These are phyloP conservation scores for Esperia sulphurella DNA, from an alignment of 2,888 invertebrate genomes.

Conservation along the genomic window DNA sequence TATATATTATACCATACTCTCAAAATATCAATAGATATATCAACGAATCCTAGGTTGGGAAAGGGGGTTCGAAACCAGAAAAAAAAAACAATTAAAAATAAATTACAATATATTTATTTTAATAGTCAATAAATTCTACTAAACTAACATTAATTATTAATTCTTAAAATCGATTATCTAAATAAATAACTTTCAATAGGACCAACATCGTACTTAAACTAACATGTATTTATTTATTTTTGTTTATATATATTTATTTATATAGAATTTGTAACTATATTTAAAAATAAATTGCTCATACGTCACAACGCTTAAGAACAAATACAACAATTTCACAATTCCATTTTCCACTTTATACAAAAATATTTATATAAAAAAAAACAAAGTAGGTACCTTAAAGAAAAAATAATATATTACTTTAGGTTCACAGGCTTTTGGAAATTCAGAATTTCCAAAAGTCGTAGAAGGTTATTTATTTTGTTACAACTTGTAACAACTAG, in stretches of 20 bases:
- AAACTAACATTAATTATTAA: conserved; percentile 37
- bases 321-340: not conserved
- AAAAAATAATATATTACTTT: no score
- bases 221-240: conserved; percentile 17
- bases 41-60: no score
- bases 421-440: no score
- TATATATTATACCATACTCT: no score
- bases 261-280: not conserved
- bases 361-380: not conserved
- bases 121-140: conserved; percentile 52
- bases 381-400: not conserved
- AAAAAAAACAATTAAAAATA: no score
- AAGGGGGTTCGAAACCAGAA: no score
- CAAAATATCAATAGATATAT: no score
- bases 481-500: no score
- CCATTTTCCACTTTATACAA: not conserved
- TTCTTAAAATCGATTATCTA: conserved; percentile 28
- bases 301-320: conserved; percentile 8
- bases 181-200: conserved; percentile 42
- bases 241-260: conserved; percentile 10
- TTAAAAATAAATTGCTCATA: conserved; percentile 11
- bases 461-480: no score
- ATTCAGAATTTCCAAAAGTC: no score
- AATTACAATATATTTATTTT: conserved; percentile 30
- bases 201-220: conserved; percentile 19